Conservation (phyloP, 2,797 vertebrate genomes). For the Lacerta agilis region DNA sequence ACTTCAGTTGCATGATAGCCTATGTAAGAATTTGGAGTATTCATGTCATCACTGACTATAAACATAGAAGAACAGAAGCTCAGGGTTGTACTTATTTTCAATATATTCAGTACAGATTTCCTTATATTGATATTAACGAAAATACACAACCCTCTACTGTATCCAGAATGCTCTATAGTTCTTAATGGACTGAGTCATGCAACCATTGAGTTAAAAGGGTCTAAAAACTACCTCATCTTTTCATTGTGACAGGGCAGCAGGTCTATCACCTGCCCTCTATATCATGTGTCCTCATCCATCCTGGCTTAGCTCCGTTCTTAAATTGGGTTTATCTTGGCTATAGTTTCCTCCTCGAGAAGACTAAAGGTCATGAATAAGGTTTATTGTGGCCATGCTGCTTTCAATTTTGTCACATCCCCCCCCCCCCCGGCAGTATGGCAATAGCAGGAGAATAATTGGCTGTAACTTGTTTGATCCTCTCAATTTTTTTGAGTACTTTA, state of each 20-base stretch:
- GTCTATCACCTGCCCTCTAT: neutral
- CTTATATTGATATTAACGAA: neutral
- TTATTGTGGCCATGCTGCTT: conserved; percentile 4
- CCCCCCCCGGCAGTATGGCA: neutral
- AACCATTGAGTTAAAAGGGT: neutral
- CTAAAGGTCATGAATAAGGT: neutral
- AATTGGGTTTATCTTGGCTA: neutral
- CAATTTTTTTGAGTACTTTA: neutral
- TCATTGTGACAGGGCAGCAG: neutral
- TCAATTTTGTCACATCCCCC: neutral
- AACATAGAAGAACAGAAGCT: neutral
- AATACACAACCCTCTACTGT: neutral
- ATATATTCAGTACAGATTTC: neutral
- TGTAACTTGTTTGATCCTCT: neutral
- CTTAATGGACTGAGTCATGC: neutral
- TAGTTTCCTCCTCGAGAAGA: neutral
- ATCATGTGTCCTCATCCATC: neutral
- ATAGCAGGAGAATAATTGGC: neutral
- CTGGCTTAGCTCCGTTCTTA: neutral
- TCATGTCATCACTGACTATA: conserved; percentile 9
- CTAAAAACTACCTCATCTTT: neutral
- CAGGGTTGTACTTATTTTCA: neutral
- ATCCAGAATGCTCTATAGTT: neutral
- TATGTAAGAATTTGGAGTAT: conserved; percentile 23
- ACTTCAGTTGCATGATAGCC: conserved; percentile 16